A percentile compares a stretch with the other conserved stretches of the same genome.
phyloP scores from a whole-genome alignment of 2,888 invertebrate species.

The Cetonia aurata region DNA sequence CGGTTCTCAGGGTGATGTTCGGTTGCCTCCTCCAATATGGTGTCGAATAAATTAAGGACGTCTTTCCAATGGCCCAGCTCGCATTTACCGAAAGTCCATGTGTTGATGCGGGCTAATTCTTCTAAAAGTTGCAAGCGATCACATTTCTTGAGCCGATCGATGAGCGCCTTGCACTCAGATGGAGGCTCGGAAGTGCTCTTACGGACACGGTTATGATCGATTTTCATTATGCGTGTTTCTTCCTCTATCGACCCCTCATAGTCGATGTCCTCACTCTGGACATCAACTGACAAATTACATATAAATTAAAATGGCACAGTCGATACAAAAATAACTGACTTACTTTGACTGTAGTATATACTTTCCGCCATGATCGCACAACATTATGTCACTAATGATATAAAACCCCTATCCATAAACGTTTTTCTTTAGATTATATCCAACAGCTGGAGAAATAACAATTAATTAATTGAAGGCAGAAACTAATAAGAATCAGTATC shows the following conservation, averaged over 20 bases:
- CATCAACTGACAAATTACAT: slow-evolving; percentile 43
- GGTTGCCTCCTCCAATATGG: slow-evolving; percentile 81
- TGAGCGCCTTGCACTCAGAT: slow-evolving; percentile 81
- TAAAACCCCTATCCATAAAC: slow-evolving; percentile 44
- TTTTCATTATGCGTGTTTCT: slow-evolving; percentile 75
- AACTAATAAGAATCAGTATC: too few relatives aligned
- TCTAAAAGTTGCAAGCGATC: slow-evolving; percentile 75
- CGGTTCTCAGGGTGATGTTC: slow-evolving; percentile 71
- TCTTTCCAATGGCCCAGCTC: slow-evolving; percentile 90
- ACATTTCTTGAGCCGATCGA: slow-evolving; percentile 78
- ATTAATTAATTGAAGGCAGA: too few relatives aligned
- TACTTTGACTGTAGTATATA: slow-evolving; percentile 53
- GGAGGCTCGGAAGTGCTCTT: slow-evolving; percentile 88
- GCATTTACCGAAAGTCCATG: slow-evolving; percentile 90
- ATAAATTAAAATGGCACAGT: neutral
- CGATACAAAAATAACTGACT: slow-evolving; percentile 36
- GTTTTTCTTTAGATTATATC: slow-evolving; percentile 11
- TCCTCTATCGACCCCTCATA: slow-evolving; percentile 55
- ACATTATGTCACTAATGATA: slow-evolving; percentile 49
- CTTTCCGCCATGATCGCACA: slow-evolving; percentile 55
- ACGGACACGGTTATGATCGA: slow-evolving; percentile 83
- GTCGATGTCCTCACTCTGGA: slow-evolving; percentile 51
- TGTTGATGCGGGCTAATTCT: slow-evolving; percentile 79
- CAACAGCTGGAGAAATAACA: slow-evolving; percentile 18
- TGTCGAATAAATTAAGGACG: slow-evolving; percentile 81